phyloP scores from a whole-genome alignment of 2,113 vertebrate species.

The Lethenteron reissneri region DNA sequence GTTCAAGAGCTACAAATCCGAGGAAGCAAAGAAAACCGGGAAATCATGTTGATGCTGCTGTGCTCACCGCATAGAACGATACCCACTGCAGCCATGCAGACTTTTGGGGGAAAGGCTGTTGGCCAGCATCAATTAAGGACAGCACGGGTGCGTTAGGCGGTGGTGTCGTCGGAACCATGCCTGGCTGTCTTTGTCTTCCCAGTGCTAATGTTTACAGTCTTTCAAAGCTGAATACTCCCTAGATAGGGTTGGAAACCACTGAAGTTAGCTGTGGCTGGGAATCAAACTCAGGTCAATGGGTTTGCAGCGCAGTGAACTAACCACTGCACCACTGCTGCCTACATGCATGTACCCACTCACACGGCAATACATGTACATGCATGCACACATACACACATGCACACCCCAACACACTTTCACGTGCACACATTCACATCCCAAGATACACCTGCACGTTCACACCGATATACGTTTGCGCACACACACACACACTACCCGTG shows the following conservation, averaged over 20 bases:
- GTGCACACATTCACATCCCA: neutral
- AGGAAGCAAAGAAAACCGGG: constrained; percentile 1
- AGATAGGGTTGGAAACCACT: neutral
- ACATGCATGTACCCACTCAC: neutral
- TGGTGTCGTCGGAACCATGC: neutral
- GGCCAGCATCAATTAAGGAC: too few species aligned
- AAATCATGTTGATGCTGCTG: too few species aligned
- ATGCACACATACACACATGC: constrained; percentile 1
- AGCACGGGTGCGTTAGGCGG: too few species aligned
- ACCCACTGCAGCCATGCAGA: too few species aligned
- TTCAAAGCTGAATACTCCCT: neutral
- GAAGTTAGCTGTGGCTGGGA: neutral
- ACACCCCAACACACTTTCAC: neutral
- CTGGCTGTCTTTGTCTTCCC: neutral
- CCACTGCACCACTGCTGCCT: too few species aligned
- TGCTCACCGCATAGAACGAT: too few species aligned
- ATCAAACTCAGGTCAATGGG: neutral
- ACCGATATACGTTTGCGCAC: neutral
- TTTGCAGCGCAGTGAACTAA: neutral
- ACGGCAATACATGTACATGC: neutral
- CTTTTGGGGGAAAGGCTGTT: too few species aligned
- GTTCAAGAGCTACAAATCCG: constrained; percentile 24
- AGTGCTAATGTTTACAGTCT: neutral
- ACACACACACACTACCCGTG: neutral
- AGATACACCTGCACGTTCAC: neutral